Evolutionary conservation across 1,140 invertebrate genomes (phyloP).

Genomic region (Hesperophylax magnus): DNA sequence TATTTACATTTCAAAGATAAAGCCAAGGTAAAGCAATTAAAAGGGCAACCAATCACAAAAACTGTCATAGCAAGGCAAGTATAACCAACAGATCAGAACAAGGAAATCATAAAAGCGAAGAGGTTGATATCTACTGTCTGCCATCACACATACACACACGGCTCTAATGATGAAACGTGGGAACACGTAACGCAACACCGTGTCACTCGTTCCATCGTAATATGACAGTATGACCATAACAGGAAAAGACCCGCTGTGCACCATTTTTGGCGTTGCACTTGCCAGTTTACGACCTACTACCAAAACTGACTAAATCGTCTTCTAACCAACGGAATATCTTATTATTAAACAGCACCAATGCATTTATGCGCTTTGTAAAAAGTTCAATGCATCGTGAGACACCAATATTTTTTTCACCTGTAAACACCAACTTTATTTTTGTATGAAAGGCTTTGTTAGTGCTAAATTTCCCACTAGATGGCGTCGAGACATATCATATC

Average conservation of each 20-base stretch:
- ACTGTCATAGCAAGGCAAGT: too few relatives aligned
- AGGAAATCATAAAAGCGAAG: not conserved
- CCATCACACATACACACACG: not conserved
- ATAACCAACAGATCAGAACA: not conserved
- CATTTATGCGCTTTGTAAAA: not conserved
- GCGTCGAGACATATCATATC: too few relatives aligned
- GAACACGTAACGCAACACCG: not conserved
- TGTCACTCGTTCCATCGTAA: not conserved
- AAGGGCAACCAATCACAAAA: too few relatives aligned
- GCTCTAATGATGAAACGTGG: not conserved
- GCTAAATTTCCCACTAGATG: too few relatives aligned
- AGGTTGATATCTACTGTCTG: not conserved
- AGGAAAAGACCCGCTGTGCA: slow-evolving; percentile 8
- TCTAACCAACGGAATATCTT: slow-evolving; percentile 6
- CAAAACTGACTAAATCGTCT: not conserved
- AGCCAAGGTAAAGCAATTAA: too few relatives aligned
- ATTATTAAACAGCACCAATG: slow-evolving; percentile 1
- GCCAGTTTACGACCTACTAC: not conserved
- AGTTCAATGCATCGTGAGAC: not conserved
- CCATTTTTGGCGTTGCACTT: slow-evolving; percentile 13
- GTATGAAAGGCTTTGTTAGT: too few relatives aligned
- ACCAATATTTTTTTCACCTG: too few relatives aligned
- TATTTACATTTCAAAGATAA: too few relatives aligned
- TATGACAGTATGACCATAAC: not conserved
- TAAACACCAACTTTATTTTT: too few relatives aligned